phyloP scores from a whole-genome alignment of 1,140 invertebrate genomes.

The Myzus persicae region DNA sequence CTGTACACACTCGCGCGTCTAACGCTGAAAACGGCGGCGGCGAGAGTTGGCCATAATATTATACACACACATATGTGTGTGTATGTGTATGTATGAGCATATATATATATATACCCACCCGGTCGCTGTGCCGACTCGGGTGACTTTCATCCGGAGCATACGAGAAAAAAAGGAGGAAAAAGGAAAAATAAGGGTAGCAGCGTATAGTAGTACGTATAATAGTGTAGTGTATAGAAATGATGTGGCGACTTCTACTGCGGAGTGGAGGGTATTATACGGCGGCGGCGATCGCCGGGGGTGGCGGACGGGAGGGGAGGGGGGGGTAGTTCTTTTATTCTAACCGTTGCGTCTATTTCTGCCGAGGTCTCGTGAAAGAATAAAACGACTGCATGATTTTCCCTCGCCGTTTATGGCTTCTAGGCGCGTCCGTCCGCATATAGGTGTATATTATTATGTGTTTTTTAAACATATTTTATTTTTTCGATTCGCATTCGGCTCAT shows the following conservation, averaged over 20 bases:
- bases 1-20: not conserved
- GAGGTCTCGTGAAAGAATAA: constrained; percentile 45
- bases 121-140: not conserved
- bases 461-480: not conserved
- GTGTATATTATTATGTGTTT: not conserved
- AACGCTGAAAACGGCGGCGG: not conserved
- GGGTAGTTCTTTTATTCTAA: constrained; percentile 21
- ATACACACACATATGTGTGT: no score
- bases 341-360: constrained; percentile 17
- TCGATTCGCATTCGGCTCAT: not conserved
- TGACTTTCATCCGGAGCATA: constrained; percentile 10
- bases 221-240: not conserved
- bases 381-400: constrained; percentile 41
- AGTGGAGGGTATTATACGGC: not conserved
- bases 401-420: not conserved
- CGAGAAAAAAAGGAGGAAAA: not conserved
- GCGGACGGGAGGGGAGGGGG: not conserved
- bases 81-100: not conserved
- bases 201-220: no score
- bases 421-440: not conserved
- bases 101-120: not conserved
- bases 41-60: not conserved
- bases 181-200: not conserved
- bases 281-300: not conserved
- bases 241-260: not conserved